phyloP scores from a whole-genome alignment of 2,113 vertebrate species.

The Sebastes schlegelii region DNA sequence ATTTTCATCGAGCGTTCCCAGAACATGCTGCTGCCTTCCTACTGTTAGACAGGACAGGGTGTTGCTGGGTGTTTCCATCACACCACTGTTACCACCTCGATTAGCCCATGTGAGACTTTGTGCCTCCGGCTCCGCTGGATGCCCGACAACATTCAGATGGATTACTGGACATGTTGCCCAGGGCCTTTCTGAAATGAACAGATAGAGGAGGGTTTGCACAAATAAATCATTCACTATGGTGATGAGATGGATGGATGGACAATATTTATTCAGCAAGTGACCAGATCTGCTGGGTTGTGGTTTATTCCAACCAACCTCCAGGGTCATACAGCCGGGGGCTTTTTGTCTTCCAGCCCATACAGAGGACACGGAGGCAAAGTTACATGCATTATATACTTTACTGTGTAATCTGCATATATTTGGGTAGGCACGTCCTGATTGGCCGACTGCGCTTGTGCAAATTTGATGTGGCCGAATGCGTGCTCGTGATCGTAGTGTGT shows the following conservation, averaged over 20 bases:
- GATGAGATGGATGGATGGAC: no score
- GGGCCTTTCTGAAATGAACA: slow-evolving; percentile 6
- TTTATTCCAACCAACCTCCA: neutral
- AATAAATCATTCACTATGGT: neutral
- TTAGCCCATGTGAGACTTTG: slow-evolving; percentile 8
- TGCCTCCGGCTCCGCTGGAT: slow-evolving; percentile 22
- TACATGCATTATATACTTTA: no score
- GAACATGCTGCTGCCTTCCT: no score
- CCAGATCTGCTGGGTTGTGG: neutral
- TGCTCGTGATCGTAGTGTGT: no score
- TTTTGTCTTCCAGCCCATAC: no score
- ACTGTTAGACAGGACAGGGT: neutral
- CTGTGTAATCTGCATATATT: no score
- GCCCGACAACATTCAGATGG: neutral
- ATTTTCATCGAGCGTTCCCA: no score
- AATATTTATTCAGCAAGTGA: neutral
- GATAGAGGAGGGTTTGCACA: neutral
- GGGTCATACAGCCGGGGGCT: no score
- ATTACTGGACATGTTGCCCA: neutral
- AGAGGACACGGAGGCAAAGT: no score
- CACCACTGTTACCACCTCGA: neutral
- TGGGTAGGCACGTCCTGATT: no score
- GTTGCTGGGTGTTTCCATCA: slow-evolving; percentile 1
- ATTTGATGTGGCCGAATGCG: no score
- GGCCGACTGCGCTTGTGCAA: no score